Evolutionary conservation across 2,113 vertebrate species (phyloP).

Genomic region (Cichladusa arquata): DNA sequence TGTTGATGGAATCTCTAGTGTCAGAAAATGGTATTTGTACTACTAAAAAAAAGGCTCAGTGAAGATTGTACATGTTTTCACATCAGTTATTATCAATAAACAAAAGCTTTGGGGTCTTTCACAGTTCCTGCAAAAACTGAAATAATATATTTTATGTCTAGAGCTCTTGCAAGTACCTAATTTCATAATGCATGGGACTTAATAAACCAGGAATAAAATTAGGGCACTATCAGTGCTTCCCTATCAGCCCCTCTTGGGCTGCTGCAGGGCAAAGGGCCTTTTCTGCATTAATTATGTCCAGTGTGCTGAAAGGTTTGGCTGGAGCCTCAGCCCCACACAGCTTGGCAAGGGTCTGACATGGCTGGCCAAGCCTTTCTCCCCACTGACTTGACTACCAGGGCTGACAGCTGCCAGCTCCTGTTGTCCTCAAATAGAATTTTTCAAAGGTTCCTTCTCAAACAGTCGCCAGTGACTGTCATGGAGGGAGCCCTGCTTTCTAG

Average conservation of each 20-base stretch:
- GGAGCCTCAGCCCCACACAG: neutral
- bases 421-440: constrained; percentile 45
- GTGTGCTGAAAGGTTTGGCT: constrained; percentile 11
- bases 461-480: neutral
- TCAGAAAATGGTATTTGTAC: neutral
- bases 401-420: constrained; percentile 32
- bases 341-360: neutral
- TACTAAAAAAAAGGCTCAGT: neutral
- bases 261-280: constrained; percentile 17
- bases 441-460: constrained; percentile 13
- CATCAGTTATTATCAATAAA: neutral
- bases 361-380: constrained; percentile 22
- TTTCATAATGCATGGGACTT: neutral
- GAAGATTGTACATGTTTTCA: neutral
- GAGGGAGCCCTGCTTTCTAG: neutral
- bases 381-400: constrained; percentile 20
- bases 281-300: constrained; percentile 27
- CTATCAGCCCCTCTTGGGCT: neutral
- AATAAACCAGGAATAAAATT: neutral
- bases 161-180: neutral
- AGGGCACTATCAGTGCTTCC: neutral
- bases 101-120: neutral
- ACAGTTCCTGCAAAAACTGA: neutral
- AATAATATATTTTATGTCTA: neutral
- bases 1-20: neutral